Evolutionary conservation across 2,113 vertebrate genomes (phyloP), one percentile per base, ranked within the genome.

Genomic region (Neodontobutis hainanensis): DNA sequence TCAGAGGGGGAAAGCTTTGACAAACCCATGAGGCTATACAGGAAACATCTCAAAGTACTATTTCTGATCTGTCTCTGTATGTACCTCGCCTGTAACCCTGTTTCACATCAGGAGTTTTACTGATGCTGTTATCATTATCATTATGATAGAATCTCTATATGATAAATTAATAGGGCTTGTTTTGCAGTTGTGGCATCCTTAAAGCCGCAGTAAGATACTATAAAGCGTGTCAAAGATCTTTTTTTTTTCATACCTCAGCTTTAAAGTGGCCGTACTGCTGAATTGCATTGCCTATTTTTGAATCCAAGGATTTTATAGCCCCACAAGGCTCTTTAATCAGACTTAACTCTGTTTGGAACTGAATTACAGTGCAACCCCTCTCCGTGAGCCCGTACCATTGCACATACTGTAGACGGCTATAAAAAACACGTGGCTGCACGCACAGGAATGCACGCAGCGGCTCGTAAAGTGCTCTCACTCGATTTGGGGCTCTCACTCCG

Each of bases 301-400:
- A 65, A 75, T 70, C 61, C 52, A 34, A 34, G 60, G 68, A 75
- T 81, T 87, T 88, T 81, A 83, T 74, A 58, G 83, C 68, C 83
- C 79, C 77, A 47, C 52, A 47, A 85, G 81, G 68, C 81, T 55
- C 78, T 85, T 91, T 86, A 87, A 90, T 91, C 85, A 85, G 81
- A 77, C 71, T 85, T 84, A 83, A 73, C 81, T 77, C 84, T 60
- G 73, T 87, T 75, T 81, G 72, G 64, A 71, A 65, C 73, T 77
- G 62, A 89, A 87, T 83, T 79, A 78, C 78, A 82, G 70, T 65
- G 68, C 60, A 74, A 61, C 47, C 40, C 27, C 53, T 60, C 53
- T 77, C 48, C 60, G 43, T 4, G 43, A 65, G 53, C 67, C 11
- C 59, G 27, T 77, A 45, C 60, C 65, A 27, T 32, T 52, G 36